These are phyloP conservation scores for Craterocephalus amniculus DNA, from an alignment of 2,797 vertebrate genomes.

Conservation along the genomic window DNA sequence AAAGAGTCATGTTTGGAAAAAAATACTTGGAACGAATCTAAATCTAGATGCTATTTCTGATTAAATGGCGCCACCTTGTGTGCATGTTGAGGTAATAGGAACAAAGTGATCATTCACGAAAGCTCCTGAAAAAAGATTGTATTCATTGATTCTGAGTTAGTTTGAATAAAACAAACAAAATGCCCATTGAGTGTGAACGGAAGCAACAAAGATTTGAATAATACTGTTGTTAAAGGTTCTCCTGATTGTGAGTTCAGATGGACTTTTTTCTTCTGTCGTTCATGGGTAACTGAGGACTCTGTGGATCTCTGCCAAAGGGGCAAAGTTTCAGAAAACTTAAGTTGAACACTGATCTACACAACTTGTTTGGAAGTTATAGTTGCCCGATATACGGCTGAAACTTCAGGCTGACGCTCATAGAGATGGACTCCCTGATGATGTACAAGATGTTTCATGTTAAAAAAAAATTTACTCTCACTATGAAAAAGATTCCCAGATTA, in stretches of 20 bases:
- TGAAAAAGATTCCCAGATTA: not conserved
- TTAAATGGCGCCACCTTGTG: constrained; percentile 23
- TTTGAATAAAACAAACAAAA: not conserved
- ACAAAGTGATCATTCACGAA: not conserved
- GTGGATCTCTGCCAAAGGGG: not conserved
- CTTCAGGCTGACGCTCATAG: not conserved
- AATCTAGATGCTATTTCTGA: not conserved
- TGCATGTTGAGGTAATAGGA: not conserved
- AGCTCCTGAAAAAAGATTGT: not conserved
- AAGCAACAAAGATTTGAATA: not conserved
- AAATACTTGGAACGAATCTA: not conserved
- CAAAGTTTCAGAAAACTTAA: not conserved
- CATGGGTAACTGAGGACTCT: not conserved
- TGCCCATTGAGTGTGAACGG: not conserved
- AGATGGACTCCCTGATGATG: not conserved
- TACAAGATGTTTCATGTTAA: not conserved
- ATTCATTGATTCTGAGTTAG: not conserved
- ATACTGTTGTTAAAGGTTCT: not conserved
- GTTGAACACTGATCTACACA: not conserved
- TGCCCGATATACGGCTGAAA: not conserved
- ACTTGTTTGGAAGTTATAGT: not conserved
- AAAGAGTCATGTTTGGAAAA: not conserved
- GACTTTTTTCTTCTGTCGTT: not conserved
- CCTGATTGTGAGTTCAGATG: not conserved
- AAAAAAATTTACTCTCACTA: not conserved